These are phyloP conservation scores for Minunthozetes semirufus DNA, from an alignment of 2,888 invertebrate species.

Conservation along the genomic window DNA sequence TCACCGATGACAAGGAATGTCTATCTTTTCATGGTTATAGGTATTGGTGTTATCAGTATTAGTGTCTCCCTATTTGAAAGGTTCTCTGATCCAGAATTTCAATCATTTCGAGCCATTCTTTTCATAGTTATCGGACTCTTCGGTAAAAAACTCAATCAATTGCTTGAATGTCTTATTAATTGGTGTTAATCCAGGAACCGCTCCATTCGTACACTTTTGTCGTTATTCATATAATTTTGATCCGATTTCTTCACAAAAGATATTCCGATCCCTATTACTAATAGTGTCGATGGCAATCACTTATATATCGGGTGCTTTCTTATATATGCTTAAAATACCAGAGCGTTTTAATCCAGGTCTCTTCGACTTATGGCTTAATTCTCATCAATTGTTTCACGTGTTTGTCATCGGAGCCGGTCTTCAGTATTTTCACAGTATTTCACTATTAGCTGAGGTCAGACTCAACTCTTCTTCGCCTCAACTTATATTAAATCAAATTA, in stretches of 20 bases:
- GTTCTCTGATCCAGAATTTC: too few species aligned
- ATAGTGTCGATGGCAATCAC: constrained; percentile 78
- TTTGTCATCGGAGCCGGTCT: constrained; percentile 58
- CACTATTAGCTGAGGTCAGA: neutral
- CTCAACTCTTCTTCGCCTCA: neutral
- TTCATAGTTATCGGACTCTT: too few species aligned
- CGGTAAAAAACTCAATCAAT: too few species aligned
- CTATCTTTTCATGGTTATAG: too few species aligned
- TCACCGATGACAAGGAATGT: too few species aligned
- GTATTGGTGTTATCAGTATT: too few species aligned
- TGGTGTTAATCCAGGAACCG: neutral
- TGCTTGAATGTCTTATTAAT: too few species aligned
- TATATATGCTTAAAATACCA: constrained; percentile 92
- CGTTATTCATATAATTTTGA: neutral
- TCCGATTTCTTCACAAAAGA: neutral
- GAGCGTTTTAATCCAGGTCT: constrained; percentile 98
- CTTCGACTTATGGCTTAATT: constrained; percentile 99
- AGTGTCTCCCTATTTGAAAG: too few species aligned
- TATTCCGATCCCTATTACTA: neutral
- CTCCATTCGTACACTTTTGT: neutral
- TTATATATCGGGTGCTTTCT: constrained; percentile 90
- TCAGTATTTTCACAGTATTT: constrained; percentile 24
- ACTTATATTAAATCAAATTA: neutral
- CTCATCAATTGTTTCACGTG: constrained; percentile 98
- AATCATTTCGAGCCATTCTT: too few species aligned